A percentile compares a stretch with the other conserved stretches of the same genome.
Evolutionary conservation across 2,888 invertebrate species (phyloP).

Genomic region (Cylindroiulus punctatus): DNA sequence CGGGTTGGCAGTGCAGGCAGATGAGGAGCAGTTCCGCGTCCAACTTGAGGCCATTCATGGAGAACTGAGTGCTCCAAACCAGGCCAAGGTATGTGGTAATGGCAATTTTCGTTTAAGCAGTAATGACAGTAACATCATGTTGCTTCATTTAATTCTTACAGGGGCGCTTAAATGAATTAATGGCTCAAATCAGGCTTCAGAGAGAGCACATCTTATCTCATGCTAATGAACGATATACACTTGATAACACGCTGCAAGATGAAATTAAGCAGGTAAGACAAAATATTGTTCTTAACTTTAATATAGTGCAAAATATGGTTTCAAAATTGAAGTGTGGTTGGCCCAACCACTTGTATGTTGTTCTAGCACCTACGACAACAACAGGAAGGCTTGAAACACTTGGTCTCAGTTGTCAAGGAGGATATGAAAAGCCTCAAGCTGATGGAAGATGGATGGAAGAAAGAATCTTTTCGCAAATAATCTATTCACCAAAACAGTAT

Average conservation of each 20-base stretch:
- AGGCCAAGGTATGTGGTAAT: constrained; percentile 77
- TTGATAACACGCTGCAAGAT: constrained; percentile 74
- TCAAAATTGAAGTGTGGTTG: neutral
- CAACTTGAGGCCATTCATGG: constrained; percentile 86
- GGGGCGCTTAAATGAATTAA: constrained; percentile 89
- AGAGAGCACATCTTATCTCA: constrained; percentile 64
- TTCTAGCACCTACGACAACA: constrained; percentile 81
- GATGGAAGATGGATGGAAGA: constrained; percentile 78
- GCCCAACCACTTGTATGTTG: too few species aligned
- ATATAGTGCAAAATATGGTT: neutral
- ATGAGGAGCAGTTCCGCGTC: constrained; percentile 89
- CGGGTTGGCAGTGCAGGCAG: constrained; percentile 85
- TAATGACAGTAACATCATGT: neutral
- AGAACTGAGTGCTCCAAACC: constrained; percentile 89
- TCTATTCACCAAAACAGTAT: neutral
- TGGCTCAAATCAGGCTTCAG: constrained; percentile 78
- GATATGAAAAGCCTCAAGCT: constrained; percentile 82
- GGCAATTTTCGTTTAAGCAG: neutral
- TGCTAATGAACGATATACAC: constrained; percentile 78
- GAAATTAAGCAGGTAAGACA: constrained; percentile 71
- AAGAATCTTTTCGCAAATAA: constrained; percentile 47
- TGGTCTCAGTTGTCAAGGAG: constrained; percentile 83
- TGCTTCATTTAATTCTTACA: constrained; percentile 64
- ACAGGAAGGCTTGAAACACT: constrained; percentile 87
- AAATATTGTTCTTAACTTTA: neutral